Percentiles rank a stretch among this genome's conserved stretches.
phyloP scores from a whole-genome alignment of 2,113 vertebrate species.

The Bothrops jararaca region DNA sequence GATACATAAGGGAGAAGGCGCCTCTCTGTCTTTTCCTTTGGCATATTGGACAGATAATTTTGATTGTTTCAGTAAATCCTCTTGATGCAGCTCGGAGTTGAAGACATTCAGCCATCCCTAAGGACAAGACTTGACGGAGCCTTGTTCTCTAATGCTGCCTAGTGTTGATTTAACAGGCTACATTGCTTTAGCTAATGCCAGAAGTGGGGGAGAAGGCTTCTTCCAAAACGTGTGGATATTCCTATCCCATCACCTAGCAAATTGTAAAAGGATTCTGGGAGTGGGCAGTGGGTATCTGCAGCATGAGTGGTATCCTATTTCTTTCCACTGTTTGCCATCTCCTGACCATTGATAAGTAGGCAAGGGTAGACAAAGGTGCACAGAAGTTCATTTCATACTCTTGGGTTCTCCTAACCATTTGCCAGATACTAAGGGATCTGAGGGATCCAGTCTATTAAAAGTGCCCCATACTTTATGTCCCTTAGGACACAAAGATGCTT shows the following conservation, averaged over 20 bases:
- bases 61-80: not conserved
- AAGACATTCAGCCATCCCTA: not conserved
- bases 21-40: not conserved
- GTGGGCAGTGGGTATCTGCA: not conserved
- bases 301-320: not conserved
- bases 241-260: not conserved
- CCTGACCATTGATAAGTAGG: not conserved
- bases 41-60: not conserved
- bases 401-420: not conserved
- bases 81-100: not conserved
- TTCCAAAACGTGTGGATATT: not conserved
- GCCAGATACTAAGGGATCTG: not conserved
- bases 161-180: not conserved
- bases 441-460: not conserved
- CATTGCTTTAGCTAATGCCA: not conserved
- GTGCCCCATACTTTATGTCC: not conserved
- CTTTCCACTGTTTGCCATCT: not conserved
- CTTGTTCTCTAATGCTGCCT: not conserved
- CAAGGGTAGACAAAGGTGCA: not conserved
- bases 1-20: not conserved
- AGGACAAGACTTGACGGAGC: not conserved
- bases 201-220: not conserved
- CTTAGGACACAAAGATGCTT: not conserved
- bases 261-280: not conserved
- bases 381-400: not conserved